A percentile compares a stretch with the other conserved stretches of the same genome.
Evolutionary conservation across 2,113 vertebrate genomes (phyloP).

Genomic region (Syngnathus scovelli): DNA sequence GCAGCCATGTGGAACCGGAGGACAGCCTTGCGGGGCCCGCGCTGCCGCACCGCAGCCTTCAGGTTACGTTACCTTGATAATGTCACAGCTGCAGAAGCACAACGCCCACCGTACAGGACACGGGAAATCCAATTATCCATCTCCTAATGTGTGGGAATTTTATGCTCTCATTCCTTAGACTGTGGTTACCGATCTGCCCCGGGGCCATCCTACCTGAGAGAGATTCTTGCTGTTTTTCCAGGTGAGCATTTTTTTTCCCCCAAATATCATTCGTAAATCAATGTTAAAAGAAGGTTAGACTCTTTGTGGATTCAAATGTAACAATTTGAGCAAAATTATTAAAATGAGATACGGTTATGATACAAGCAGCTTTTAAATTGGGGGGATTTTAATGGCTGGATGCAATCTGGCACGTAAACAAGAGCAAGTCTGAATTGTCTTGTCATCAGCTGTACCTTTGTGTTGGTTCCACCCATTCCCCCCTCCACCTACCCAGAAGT

Average conservation of each 20-base stretch:
- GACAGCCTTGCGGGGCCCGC: conserved; percentile 59
- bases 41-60: conserved; percentile 59
- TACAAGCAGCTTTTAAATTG: not conserved
- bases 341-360: not conserved
- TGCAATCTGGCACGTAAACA: not conserved
- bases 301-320: conserved; percentile 4
- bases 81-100: conserved; percentile 63
- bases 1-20: conserved; percentile 63
- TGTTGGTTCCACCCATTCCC: conserved; percentile 33
- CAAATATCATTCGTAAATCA: conserved; percentile 46
- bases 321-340: not conserved
- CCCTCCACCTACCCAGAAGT: conserved; percentile 51
- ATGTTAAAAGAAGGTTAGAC: conserved; percentile 21
- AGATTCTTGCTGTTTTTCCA: conserved; percentile 35
- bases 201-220: conserved; percentile 46
- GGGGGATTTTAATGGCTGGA: not conserved
- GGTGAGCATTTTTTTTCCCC: conserved; percentile 4
- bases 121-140: conserved; percentile 64
- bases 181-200: conserved; percentile 40
- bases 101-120: conserved; percentile 58
- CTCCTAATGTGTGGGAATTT: conserved; percentile 66
- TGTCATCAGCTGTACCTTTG: conserved; percentile 38
- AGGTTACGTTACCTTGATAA: conserved; percentile 75
- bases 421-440: conserved; percentile 13
- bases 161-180: conserved; percentile 59